Evolutionary conservation across 2,797 vertebrate species (phyloP).

Genomic region (Sebastes glaucus): DNA sequence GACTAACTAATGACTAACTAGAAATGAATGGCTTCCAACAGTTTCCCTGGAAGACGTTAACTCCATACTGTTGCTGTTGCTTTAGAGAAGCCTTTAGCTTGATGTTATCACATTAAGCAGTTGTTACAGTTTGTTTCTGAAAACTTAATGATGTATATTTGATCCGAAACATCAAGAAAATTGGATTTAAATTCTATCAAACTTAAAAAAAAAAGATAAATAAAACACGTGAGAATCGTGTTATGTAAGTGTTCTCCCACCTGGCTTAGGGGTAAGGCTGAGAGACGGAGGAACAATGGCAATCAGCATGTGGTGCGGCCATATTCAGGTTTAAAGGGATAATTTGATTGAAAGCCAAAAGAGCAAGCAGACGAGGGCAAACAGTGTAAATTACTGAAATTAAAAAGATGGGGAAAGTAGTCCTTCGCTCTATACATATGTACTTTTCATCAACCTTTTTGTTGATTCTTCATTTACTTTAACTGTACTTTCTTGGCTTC

Average conservation of each 20-base stretch:
- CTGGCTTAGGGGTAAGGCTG: slow-evolving; percentile 9
- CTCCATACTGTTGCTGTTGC: neutral
- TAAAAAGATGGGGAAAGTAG: neutral
- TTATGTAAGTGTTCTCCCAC: slow-evolving; percentile 27
- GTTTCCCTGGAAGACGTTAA: neutral
- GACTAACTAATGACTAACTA: slow-evolving; percentile 3
- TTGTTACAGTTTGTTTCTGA: neutral
- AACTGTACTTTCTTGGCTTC: neutral
- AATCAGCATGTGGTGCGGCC: slow-evolving; percentile 10
- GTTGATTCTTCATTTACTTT: neutral
- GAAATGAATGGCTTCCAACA: neutral
- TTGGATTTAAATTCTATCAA: neutral
- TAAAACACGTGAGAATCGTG: neutral
- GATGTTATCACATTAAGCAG: neutral
- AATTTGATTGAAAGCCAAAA: slow-evolving; percentile 42
- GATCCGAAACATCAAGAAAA: neutral
- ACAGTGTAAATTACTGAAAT: slow-evolving; percentile 8
- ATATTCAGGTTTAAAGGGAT: slow-evolving; percentile 29
- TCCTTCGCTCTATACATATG: neutral
- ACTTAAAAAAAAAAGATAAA: neutral
- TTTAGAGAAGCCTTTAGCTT: neutral
- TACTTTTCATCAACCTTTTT: neutral
- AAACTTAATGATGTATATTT: neutral
- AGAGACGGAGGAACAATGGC: slow-evolving; percentile 25
- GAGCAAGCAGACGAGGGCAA: slow-evolving; percentile 5